Conservation (phyloP, 2,797 vertebrate genomes). For the Psittacula derbiana region DNA sequence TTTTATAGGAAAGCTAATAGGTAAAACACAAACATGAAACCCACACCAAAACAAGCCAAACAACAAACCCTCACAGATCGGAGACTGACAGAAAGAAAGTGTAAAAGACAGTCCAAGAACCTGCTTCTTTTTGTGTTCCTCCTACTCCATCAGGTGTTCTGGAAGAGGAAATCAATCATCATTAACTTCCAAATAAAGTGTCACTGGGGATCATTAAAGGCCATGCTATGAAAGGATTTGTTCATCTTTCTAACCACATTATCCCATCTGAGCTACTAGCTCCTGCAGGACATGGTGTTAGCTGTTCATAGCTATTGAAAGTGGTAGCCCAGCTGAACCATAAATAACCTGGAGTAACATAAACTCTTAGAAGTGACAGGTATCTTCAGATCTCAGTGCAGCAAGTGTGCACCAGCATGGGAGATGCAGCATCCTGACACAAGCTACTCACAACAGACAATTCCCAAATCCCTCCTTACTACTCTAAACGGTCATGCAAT, state of each 20-base stretch:
- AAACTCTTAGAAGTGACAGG: not conserved
- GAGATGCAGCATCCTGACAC: not conserved
- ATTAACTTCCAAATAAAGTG: not conserved
- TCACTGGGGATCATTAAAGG: not conserved
- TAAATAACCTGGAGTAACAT: not conserved
- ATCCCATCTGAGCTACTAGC: not conserved
- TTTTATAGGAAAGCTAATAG: not conserved
- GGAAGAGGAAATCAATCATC: not conserved
- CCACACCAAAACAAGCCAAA: not conserved
- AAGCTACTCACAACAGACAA: not conserved
- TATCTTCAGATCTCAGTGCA: not conserved
- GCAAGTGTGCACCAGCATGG: not conserved
- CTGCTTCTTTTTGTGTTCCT: not conserved
- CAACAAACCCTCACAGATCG: not conserved
- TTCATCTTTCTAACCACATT: not conserved
- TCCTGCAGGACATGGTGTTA: not conserved
- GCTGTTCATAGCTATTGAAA: not conserved
- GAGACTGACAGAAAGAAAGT: not conserved
- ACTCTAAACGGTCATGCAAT: not conserved
- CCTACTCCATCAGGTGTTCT: not conserved
- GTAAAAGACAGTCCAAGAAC: not conserved
- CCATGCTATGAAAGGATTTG: not conserved
- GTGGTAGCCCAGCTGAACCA: not conserved
- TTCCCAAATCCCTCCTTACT: not conserved
- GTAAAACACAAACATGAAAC: not conserved